Percentiles rank a stretch among this genome's conserved stretches.
phyloP scores from a whole-genome alignment of 1,140 invertebrate genomes.

The Campoletis sonorensis region DNA sequence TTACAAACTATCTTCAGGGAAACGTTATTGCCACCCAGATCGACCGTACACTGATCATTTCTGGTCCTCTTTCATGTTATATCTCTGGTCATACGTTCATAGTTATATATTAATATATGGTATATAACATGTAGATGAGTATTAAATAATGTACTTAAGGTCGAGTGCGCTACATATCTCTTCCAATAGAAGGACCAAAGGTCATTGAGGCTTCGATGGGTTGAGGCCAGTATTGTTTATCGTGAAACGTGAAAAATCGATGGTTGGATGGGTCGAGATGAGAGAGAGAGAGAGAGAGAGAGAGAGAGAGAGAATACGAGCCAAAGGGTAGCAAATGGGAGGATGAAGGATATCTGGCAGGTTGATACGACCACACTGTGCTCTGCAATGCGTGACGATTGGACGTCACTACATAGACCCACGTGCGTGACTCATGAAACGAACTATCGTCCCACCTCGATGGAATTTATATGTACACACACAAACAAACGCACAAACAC shows the following conservation, averaged over 20 bases:
- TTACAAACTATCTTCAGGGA: too few relatives aligned
- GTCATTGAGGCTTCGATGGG: conserved; percentile 7
- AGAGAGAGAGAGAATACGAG: conserved; percentile 24
- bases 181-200: not conserved
- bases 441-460: not conserved
- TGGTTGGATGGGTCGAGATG: not conserved
- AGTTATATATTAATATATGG: not conserved
- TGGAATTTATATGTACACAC: not conserved
- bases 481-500: not conserved
- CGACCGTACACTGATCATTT: too few relatives aligned
- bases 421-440: conserved; percentile 22
- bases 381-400: conserved; percentile 29
- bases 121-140: not conserved
- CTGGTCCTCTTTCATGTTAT: too few relatives aligned
- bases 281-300: conserved; percentile 18
- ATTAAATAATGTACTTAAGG: not conserved
- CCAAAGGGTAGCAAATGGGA: conserved; percentile 19
- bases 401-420: not conserved
- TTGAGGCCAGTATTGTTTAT: conserved; percentile 17
- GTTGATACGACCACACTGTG: conserved; percentile 20
- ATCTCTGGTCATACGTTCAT: too few relatives aligned
- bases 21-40: too few relatives aligned
- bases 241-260: conserved; percentile 24
- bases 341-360: conserved; percentile 9
- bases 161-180: conserved; percentile 8